A percentile compares a stretch with the other conserved stretches of the same genome.
Conservation (phyloP, 2,113 vertebrate species). For the Hylia prasina region DNA sequence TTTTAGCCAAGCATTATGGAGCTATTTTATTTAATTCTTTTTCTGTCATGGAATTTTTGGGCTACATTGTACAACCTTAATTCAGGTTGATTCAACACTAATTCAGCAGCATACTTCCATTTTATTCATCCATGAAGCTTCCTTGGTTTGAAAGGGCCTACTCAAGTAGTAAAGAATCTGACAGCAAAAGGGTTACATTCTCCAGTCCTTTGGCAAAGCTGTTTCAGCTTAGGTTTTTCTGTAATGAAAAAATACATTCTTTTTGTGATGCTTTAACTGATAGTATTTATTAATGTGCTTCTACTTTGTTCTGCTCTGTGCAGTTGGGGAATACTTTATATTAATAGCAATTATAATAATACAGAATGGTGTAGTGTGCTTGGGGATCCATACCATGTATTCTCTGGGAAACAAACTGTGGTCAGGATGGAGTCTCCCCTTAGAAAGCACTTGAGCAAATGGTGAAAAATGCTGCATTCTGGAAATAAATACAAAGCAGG, state of each 20-base stretch:
- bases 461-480: not conserved
- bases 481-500: conserved; percentile 29
- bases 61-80: not conserved
- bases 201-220: not conserved
- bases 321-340: not conserved
- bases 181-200: not conserved
- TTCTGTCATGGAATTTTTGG: not conserved
- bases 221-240: not conserved
- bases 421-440: not conserved
- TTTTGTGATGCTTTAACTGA: not conserved
- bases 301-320: not conserved
- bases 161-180: not conserved
- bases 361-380: not conserved
- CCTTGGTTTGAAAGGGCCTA: not conserved
- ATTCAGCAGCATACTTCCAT: not conserved
- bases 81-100: not conserved
- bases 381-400: not conserved
- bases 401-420: not conserved
- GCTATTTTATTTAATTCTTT: not conserved
- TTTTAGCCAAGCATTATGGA: not conserved
- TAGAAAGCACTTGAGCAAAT: not conserved
- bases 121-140: not conserved
- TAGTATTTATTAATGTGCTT: not conserved
- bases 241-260: not conserved
- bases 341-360: conserved; percentile 12